phyloP scores from a whole-genome alignment of 2,888 invertebrate species.

The Caenorhabditis sp. region DNA sequence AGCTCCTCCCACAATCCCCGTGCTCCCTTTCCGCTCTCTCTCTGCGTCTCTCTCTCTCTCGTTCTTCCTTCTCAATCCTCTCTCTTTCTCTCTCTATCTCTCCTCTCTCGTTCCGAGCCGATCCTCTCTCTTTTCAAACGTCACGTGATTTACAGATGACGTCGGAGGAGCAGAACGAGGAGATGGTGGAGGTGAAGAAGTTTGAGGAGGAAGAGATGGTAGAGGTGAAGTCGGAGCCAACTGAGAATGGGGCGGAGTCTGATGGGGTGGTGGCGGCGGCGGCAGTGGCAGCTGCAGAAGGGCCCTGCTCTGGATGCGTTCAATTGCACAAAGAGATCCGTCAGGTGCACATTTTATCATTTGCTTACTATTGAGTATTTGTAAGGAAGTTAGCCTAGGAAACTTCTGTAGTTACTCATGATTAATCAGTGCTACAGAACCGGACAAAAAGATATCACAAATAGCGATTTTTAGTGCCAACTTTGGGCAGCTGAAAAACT shows the following conservation, averaged over 20 bases:
- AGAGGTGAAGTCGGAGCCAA: not conserved
- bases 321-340: slow-evolving; percentile 71
- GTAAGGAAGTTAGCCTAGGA: no score
- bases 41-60: slow-evolving; percentile 5
- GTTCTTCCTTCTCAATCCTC: slow-evolving; percentile 10
- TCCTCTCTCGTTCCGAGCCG: not conserved
- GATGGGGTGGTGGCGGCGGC: slow-evolving; percentile 1
- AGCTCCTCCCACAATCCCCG: not conserved
- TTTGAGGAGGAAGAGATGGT: slow-evolving; percentile 5
- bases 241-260: slow-evolving; percentile 6
- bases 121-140: slow-evolving; percentile 16
- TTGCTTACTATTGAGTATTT: no score
- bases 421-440: no score
- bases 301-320: slow-evolving; percentile 67
- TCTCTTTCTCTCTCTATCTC: slow-evolving; percentile 14
- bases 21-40: not conserved
- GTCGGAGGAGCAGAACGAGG: slow-evolving; percentile 38
- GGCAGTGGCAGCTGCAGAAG: not conserved
- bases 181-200: slow-evolving; percentile 20
- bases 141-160: slow-evolving; percentile 63
- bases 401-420: not conserved
- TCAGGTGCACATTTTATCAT: slow-evolving; percentile 53
- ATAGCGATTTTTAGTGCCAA: no score
- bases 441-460: no score
- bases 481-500: no score